Evolutionary conservation across 2,113 vertebrate species (phyloP), one percentile per base, ranked within the genome.

Genomic region (Zapus hudsonius): DNA sequence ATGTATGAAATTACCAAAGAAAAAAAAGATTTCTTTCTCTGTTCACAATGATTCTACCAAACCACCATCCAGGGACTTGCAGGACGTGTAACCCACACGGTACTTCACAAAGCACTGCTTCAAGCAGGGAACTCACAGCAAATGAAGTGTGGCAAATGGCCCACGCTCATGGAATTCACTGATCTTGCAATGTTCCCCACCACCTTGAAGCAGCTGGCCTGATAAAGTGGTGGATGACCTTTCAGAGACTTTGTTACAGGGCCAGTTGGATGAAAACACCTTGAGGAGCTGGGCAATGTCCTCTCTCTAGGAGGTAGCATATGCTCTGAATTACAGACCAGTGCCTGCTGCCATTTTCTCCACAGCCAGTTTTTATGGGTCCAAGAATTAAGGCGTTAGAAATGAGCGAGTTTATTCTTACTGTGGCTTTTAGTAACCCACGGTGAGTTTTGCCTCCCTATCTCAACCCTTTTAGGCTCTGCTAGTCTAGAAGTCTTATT

Each of bases 401-500:
- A 47, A 36, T 84, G n/a, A n/a, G n/a, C n/a, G 38, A 76, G 11
- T 10, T 19, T 29, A 55, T n/a, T 55, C 55, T 33, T 84, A 52
- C 29, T 76, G 64, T 81, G 64, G 42, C 11, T 40, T 64, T 83
- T 69, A 57, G n/a, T 55, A 33, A 55, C 47, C 36, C 6, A 42
- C n/a, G 83, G 27, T 31, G 47, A 44, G 22, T 57, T 72, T 81
- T 78, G 42, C 38, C 63, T 83, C 67, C 33, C 27, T 64, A 33
- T 84, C 47, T 64, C 31, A 23, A 69, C 33, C 12, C n/a, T n/a
- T 92, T 63, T 84, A 74, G 59, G 47, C n/a, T 87, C 36, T 86
- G 64, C 20, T 94, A 25, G 31, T 92, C 74, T 94, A 55, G 25
- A 82, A 75, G 40, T 90, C 55, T 94, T 81, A 85, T 57, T 76